phyloP scores from a whole-genome alignment of 2,113 vertebrate species.

The Scortum barcoo region DNA sequence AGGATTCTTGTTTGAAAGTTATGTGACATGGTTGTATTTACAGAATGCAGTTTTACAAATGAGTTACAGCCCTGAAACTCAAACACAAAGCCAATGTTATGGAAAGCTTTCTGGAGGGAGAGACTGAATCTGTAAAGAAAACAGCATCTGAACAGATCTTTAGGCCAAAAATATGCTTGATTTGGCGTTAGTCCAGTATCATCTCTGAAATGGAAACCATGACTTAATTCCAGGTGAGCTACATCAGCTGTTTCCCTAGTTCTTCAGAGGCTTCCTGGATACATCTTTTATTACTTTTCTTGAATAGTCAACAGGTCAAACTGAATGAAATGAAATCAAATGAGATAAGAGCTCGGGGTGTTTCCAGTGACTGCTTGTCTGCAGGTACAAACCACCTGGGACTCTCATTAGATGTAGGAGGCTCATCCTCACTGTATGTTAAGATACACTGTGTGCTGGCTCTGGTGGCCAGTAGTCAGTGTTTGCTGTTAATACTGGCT shows the following conservation, averaged over 20 bases:
- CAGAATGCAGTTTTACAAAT: constrained; percentile 33
- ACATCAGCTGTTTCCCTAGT: background rate
- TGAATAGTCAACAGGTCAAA: background rate
- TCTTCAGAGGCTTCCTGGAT: background rate
- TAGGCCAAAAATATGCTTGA: constrained; percentile 20
- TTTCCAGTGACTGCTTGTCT: background rate
- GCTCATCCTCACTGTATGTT: background rate
- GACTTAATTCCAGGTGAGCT: constrained; percentile 42
- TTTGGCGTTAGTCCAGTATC: constrained; percentile 4
- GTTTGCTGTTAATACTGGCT: background rate
- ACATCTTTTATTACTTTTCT: background rate
- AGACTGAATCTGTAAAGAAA: constrained; percentile 19
- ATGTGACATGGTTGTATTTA: constrained; percentile 18
- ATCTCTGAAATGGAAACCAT: constrained; percentile 47
- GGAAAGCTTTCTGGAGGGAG: constrained; percentile 23
- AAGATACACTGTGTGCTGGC: background rate
- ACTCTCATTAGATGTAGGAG: too few species aligned
- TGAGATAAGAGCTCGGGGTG: background rate
- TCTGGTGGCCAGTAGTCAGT: background rate
- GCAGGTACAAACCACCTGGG: constrained; percentile 17
- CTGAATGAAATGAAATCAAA: background rate
- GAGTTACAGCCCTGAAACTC: constrained; percentile 8
- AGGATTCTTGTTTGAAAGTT: constrained; percentile 5
- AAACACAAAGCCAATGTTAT: constrained; percentile 6
- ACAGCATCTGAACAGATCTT: constrained; percentile 15